Percentiles rank a stretch among this genome's conserved stretches.
Conservation (phyloP, 2,888 invertebrate genomes). For the Chamaedrilus cognettii region DNA sequence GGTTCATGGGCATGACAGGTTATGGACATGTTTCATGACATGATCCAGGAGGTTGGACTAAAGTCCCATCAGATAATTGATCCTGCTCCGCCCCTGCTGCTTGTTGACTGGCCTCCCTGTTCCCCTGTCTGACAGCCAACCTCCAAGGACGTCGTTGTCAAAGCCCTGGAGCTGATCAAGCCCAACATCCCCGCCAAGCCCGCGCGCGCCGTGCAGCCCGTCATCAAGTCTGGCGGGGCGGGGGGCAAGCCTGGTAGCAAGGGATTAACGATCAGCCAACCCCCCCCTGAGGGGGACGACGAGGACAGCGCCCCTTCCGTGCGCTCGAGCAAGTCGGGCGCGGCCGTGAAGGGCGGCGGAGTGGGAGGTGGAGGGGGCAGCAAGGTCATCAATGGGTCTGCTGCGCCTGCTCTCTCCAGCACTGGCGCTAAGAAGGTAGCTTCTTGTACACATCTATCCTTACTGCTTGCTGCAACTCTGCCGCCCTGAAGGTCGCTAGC, state of each 20-base stretch:
- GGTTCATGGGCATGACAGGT: no score
- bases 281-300: not conserved
- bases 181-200: constrained; percentile 78
- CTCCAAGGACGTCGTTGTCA: constrained; percentile 67
- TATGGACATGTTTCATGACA: no score
- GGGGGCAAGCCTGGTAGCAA: no score
- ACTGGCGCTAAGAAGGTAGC: not conserved
- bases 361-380: constrained; percentile 2
- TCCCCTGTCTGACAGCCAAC: constrained; percentile 58
- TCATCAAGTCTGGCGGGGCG: not conserved
- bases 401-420: not conserved
- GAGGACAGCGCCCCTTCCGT: not conserved
- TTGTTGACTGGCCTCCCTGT: no score
- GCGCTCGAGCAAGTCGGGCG: not conserved
- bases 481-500: no score
- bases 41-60: no score
- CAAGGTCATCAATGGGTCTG: not conserved
- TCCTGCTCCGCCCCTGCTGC: no score
- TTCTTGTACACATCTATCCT: not conserved
- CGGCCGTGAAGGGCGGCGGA: not conserved
- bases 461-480: not conserved
- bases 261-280: not conserved
- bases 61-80: no score
- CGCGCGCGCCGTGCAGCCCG: no score
- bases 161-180: constrained; percentile 81